These are phyloP conservation scores for Cynaeus angustus DNA, from an alignment of 2,888 invertebrate genomes.

Conservation along the genomic window DNA sequence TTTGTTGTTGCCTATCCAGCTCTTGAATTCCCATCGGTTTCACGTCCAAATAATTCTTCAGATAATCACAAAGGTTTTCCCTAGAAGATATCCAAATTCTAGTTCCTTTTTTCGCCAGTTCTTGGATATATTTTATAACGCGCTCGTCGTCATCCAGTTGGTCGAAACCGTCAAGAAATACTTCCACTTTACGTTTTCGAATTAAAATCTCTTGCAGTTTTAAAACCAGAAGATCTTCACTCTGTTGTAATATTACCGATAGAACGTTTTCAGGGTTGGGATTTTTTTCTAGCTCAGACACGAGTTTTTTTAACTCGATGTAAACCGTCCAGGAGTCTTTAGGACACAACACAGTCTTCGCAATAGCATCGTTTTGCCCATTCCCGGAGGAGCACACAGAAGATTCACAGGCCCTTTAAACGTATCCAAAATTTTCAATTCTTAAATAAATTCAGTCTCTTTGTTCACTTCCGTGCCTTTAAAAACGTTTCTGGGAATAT, in stretches of 20 bases:
- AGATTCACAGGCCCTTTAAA: not conserved
- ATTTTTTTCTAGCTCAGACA: not conserved
- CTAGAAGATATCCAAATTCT: too few species aligned
- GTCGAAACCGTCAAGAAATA: conserved; percentile 1
- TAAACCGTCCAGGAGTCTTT: not conserved
- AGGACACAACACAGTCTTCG: not conserved
- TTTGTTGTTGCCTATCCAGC: too few species aligned
- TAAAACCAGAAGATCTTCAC: not conserved
- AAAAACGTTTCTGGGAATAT: not conserved
- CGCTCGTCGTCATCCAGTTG: not conserved
- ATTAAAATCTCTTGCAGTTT: too few species aligned
- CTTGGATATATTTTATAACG: too few species aligned
- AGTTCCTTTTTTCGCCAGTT: too few species aligned
- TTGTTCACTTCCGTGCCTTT: too few species aligned
- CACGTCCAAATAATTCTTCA: too few species aligned
- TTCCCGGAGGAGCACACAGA: not conserved
- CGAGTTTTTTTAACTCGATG: not conserved
- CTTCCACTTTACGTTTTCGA: not conserved
- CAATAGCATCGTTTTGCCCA: not conserved
- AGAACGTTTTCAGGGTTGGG: not conserved
- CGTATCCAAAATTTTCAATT: not conserved
- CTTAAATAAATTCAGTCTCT: too few species aligned
- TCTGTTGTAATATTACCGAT: not conserved
- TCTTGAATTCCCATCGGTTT: too few species aligned
- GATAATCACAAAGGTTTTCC: too few species aligned